Percentiles rank a stretch among this genome's conserved stretches.
Evolutionary conservation across 2,113 vertebrate species (phyloP).

Genomic region (Baryphthengus martii): DNA sequence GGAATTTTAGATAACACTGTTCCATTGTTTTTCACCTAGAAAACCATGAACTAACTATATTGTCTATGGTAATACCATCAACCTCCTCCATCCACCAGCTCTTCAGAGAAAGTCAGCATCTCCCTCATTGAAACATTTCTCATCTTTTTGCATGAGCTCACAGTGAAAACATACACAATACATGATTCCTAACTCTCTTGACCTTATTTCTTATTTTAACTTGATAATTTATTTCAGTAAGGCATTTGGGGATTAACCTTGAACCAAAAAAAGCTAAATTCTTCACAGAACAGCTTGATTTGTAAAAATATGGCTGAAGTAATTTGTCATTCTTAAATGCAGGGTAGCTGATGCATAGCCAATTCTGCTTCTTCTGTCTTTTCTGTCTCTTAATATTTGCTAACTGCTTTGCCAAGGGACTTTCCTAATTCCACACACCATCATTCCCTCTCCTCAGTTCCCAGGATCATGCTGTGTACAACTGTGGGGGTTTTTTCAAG

Average conservation of each 20-base stretch:
- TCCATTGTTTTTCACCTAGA: not conserved
- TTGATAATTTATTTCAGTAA: constrained; percentile 19
- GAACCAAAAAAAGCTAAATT: not conserved
- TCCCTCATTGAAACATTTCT: not conserved
- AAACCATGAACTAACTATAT: not conserved
- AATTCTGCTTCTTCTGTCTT: not conserved
- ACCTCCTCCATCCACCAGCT: not conserved
- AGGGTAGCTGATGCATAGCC: not conserved
- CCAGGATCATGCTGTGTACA: not conserved
- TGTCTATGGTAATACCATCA: not conserved
- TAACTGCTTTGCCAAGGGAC: not conserved
- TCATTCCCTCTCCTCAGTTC: not conserved
- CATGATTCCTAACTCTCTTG: not conserved
- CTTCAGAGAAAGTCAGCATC: not conserved
- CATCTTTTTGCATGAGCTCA: not conserved
- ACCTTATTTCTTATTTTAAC: constrained; percentile 39
- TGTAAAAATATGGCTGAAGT: not conserved
- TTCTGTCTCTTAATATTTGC: not conserved
- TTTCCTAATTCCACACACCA: not conserved
- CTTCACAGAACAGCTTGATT: not conserved
- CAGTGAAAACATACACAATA: not conserved
- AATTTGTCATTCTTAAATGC: not conserved
- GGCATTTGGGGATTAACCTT: constrained; percentile 23
- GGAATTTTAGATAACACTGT: not conserved
- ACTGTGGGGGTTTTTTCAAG: not conserved